These are phyloP conservation scores for Sprattus sprattus DNA, from an alignment of 2,113 vertebrate genomes.

Conservation along the genomic window DNA sequence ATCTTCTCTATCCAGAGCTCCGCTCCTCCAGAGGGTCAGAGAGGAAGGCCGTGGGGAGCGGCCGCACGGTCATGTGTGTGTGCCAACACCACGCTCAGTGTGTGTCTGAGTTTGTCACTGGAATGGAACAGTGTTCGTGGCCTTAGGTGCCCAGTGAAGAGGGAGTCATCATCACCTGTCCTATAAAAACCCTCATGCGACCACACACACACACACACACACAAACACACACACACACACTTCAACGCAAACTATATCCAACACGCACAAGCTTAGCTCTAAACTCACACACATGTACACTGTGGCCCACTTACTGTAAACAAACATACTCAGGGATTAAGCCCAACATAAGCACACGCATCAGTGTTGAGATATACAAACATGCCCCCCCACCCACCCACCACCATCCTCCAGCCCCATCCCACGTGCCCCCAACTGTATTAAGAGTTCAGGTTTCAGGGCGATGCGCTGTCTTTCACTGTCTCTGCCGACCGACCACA, in stretches of 20 bases:
- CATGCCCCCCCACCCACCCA: not conserved
- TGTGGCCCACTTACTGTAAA: slow-evolving; percentile 1
- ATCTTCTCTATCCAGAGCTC: not conserved
- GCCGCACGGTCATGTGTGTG: not conserved
- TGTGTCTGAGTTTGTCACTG: not conserved
- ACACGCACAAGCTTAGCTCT: not conserved
- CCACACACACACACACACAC: not conserved
- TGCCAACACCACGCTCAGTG: not conserved
- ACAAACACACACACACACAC: slow-evolving; percentile 6
- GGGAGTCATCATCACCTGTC: not conserved
- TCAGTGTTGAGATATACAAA: not conserved
- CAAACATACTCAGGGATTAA: slow-evolving; percentile 3
- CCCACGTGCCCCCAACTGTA: not conserved
- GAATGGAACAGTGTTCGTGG: not conserved
- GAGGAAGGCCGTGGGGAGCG: not conserved
- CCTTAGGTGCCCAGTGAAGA: not conserved
- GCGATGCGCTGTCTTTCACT: not conserved
- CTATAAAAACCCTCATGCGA: not conserved
- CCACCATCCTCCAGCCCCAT: not conserved
- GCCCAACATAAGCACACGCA: not conserved
- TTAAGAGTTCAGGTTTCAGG: not conserved
- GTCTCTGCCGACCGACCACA: not conserved
- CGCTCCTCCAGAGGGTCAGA: not conserved
- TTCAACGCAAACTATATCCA: not conserved
- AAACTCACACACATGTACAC: not conserved